Conservation (phyloP, 1,140 invertebrate species). For the Bemisia tabaci region DNA sequence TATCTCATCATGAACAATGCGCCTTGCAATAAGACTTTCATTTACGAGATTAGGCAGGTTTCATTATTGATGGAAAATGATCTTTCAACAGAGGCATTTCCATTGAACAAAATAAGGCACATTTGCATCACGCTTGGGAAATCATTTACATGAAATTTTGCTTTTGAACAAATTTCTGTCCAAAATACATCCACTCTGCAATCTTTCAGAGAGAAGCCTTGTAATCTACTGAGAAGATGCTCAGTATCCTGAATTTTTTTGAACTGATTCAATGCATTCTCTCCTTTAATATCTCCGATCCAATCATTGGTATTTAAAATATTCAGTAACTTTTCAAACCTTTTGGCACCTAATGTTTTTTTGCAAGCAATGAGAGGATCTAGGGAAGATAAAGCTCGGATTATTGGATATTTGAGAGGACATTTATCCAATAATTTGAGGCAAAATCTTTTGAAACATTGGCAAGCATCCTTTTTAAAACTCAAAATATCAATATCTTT, state of each 20-base stretch:
- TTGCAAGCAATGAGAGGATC: not conserved
- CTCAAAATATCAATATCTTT: not conserved
- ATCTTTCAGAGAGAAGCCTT: not conserved
- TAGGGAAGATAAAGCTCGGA: not conserved
- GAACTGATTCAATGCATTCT: not conserved
- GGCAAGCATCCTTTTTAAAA: constrained; percentile 7
- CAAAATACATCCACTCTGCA: not conserved
- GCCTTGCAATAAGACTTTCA: not conserved
- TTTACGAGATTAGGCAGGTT: not conserved
- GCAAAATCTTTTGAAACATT: not conserved
- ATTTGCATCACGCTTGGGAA: not conserved
- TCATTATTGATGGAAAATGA: not conserved
- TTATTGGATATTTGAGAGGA: not conserved
- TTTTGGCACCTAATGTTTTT: not conserved
- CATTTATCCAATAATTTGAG: not conserved
- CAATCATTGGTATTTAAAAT: not conserved
- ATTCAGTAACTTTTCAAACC: not conserved
- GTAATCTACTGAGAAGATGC: not conserved
- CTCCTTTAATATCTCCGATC: not conserved
- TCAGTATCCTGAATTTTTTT: not conserved
- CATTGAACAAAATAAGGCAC: not conserved
- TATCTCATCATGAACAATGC: not conserved
- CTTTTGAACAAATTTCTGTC: not conserved
- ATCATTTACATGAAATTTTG: not conserved
- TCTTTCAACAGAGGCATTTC: not conserved